A percentile compares a stretch with the other conserved stretches of the same genome.
These are phyloP conservation scores for Ochotona curzoniae DNA, from an alignment of 2,113 vertebrate genomes.

Conservation along the genomic window DNA sequence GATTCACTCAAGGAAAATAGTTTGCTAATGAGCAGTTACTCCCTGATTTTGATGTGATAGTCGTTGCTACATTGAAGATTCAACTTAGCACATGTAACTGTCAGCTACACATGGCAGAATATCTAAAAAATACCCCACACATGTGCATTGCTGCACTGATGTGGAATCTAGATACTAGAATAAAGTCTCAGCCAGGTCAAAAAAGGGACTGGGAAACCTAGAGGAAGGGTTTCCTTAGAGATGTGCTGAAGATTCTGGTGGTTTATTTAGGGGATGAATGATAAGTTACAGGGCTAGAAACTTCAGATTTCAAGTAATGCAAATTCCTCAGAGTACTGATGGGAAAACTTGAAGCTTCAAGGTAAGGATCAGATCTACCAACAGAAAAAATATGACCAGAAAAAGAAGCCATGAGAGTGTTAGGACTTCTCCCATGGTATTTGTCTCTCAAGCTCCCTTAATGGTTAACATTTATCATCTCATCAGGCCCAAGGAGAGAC, in stretches of 20 bases:
- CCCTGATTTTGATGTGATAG: not conserved
- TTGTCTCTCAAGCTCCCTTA: not conserved
- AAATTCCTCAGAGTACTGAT: not conserved
- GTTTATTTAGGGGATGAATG: not conserved
- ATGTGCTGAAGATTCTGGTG: not conserved
- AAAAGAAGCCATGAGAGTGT: not conserved
- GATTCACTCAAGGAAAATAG: constrained; percentile 30
- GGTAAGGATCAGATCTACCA: not conserved
- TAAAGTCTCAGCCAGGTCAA: not conserved
- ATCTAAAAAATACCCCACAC: not conserved
- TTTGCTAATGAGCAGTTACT: constrained; percentile 37
- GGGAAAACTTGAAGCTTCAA: not conserved
- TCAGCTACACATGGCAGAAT: not conserved
- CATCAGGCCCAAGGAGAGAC: constrained; percentile 2
- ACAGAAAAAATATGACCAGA: not conserved
- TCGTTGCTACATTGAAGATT: not conserved
- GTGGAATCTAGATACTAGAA: not conserved
- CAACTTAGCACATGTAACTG: not conserved
- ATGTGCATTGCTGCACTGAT: not conserved
- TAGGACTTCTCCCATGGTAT: not conserved
- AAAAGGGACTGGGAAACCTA: not conserved
- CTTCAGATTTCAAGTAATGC: not conserved
- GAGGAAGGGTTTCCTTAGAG: not conserved
- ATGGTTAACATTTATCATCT: not conserved
- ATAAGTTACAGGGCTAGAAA: not conserved